Evolutionary conservation across 2,888 invertebrate genomes (phyloP).

Genomic region (Agrochola litura): DNA sequence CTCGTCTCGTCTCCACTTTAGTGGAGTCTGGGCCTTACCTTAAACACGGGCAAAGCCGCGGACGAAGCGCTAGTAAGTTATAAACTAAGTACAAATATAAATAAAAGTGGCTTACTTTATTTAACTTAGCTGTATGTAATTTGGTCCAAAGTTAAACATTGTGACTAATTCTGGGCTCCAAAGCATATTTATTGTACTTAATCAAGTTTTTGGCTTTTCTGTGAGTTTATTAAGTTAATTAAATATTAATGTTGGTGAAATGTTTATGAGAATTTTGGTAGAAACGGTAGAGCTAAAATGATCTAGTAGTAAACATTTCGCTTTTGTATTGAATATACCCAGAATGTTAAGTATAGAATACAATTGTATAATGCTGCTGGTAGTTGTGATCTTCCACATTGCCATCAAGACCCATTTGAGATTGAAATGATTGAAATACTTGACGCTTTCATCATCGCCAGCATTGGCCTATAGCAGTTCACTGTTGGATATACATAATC

Average conservation of each 20-base stretch:
- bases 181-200: conserved; percentile 57
- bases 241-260: conserved; percentile 44
- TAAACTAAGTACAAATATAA: conserved; percentile 56
- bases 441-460: too few species aligned
- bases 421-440: too few species aligned
- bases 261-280: conserved; percentile 10
- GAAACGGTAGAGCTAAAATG: neutral
- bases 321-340: neutral
- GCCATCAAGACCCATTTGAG: too few species aligned
- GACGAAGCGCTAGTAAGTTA: conserved; percentile 30
- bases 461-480: too few species aligned
- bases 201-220: conserved; percentile 51
- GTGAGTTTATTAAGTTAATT: conserved; percentile 39
- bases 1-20: too few species aligned
- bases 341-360: neutral
- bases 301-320: neutral
- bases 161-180: conserved; percentile 50
- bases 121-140: conserved; percentile 50
- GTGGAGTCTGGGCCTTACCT: neutral
- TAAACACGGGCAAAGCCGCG: too few species aligned
- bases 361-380: too few species aligned
- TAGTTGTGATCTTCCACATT: too few species aligned
- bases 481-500: too few species aligned
- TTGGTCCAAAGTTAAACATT: conserved; percentile 57
- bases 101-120: conserved; percentile 52